These are phyloP conservation scores for Pandemis heparana DNA, from an alignment of 2,888 invertebrate genomes.

Conservation along the genomic window DNA sequence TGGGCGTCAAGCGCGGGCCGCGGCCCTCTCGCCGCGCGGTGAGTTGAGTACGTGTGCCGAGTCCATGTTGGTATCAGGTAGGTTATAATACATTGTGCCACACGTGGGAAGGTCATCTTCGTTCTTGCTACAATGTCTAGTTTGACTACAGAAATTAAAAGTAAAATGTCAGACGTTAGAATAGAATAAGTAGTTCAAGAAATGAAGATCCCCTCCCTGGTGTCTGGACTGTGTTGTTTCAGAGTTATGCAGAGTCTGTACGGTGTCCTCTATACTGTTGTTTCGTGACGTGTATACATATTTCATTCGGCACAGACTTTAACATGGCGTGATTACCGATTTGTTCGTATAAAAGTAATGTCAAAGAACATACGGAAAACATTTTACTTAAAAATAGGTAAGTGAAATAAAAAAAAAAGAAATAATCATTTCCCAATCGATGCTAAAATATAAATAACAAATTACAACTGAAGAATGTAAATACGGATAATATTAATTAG, in stretches of 20 bases:
- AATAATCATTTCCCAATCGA: constrained; percentile 30
- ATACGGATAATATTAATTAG: constrained; percentile 53
- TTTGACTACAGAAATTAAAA: neutral
- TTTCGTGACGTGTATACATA: constrained; percentile 62
- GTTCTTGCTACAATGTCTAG: constrained; percentile 3
- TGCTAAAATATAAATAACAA: constrained; percentile 45
- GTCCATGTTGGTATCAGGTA: constrained; percentile 50
- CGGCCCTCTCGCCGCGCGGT: constrained; percentile 30
- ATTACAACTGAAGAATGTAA: constrained; percentile 48
- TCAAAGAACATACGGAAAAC: constrained; percentile 41
- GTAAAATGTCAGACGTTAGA: neutral
- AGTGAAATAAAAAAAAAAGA: constrained; percentile 48
- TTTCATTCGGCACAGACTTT: constrained; percentile 57
- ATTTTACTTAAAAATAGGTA: constrained; percentile 45
- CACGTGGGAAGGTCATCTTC: constrained; percentile 49
- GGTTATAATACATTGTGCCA: constrained; percentile 45
- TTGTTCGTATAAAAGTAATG: constrained; percentile 41
- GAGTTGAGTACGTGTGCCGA: constrained; percentile 42
- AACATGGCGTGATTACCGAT: constrained; percentile 46
- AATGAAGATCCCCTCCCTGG: constrained; percentile 60
- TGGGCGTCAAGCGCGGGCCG: constrained; percentile 50
- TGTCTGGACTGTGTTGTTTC: constrained; percentile 70
- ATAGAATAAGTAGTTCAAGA: constrained; percentile 24
- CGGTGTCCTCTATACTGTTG: constrained; percentile 53
- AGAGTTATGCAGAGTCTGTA: constrained; percentile 71